phyloP scores from a whole-genome alignment of 2,888 invertebrate genomes.

The Erpobdella octoculata region DNA sequence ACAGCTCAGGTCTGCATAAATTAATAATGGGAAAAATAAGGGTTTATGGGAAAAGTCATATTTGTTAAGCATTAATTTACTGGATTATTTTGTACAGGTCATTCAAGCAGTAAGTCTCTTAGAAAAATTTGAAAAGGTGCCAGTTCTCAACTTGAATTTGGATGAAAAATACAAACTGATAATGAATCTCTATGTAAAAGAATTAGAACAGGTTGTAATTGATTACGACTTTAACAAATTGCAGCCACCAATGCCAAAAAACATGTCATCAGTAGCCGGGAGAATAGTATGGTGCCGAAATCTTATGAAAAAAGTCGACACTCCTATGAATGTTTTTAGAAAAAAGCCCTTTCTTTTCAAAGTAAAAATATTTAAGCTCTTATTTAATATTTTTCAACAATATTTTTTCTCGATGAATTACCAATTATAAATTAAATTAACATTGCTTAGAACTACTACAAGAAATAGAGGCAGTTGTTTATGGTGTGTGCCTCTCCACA shows the following conservation, averaged over 20 bases:
- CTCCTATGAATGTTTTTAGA: slow-evolving; percentile 62
- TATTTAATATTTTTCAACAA: too few species aligned
- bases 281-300: slow-evolving; percentile 69
- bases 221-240: slow-evolving; percentile 79
- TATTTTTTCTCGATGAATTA: too few species aligned
- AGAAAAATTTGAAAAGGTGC: slow-evolving; percentile 49
- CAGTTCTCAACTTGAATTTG: slow-evolving; percentile 49
- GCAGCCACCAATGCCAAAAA: slow-evolving; percentile 77
- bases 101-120: slow-evolving; percentile 50
- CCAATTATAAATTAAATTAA: too few species aligned
- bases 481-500: too few species aligned
- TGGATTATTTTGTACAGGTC: slow-evolving; percentile 42
- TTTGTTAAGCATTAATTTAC: neutral
- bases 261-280: slow-evolving; percentile 85
- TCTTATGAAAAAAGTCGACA: slow-evolving; percentile 70
- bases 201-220: slow-evolving; percentile 66
- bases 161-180: slow-evolving; percentile 52
- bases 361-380: too few species aligned
- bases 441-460: too few species aligned
- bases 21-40: too few species aligned
- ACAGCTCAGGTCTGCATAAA: too few species aligned
- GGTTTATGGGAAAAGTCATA: too few species aligned
- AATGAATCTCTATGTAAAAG: slow-evolving; percentile 60
- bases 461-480: too few species aligned
- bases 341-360: slow-evolving; percentile 48